These are phyloP conservation scores for Tylochromis polylepis DNA, from an alignment of 2,113 vertebrate genomes.

Conservation along the genomic window DNA sequence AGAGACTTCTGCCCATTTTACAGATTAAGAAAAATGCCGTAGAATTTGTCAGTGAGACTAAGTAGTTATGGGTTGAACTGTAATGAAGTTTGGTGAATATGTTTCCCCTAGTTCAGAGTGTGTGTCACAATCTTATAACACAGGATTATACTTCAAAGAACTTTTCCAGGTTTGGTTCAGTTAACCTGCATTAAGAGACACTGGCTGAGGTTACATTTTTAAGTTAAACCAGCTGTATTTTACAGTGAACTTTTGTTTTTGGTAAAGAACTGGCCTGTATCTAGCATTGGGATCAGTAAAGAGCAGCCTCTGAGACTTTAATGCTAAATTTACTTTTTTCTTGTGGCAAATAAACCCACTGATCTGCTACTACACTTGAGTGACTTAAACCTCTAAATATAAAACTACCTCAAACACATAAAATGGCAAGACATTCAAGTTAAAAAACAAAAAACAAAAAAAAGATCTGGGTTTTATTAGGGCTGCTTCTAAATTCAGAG, in stretches of 20 bases:
- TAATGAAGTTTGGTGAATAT: neutral
- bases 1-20: neutral
- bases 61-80: neutral
- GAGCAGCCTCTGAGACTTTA: neutral
- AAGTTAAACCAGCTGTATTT: neutral
- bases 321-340: neutral
- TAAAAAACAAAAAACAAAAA: neutral
- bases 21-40: neutral
- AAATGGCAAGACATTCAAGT: neutral
- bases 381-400: neutral
- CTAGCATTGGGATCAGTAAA: neutral
- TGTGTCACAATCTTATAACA: neutral
- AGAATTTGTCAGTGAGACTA: too few relatives aligned
- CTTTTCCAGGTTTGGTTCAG: neutral
- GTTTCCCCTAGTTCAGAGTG: neutral
- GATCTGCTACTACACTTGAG: neutral
- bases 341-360: neutral
- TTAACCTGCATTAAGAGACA: neutral
- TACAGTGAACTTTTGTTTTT: neutral
- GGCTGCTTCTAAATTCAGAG: slow-evolving; percentile 9
- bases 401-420: neutral
- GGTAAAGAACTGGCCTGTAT: neutral
- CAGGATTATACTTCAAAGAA: neutral
- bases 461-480: neutral
- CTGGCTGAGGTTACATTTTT: neutral